Base-by-base conservation (phyloP, 2,113 vertebrate species). In the Microcebus ravelobensis region DNA sequence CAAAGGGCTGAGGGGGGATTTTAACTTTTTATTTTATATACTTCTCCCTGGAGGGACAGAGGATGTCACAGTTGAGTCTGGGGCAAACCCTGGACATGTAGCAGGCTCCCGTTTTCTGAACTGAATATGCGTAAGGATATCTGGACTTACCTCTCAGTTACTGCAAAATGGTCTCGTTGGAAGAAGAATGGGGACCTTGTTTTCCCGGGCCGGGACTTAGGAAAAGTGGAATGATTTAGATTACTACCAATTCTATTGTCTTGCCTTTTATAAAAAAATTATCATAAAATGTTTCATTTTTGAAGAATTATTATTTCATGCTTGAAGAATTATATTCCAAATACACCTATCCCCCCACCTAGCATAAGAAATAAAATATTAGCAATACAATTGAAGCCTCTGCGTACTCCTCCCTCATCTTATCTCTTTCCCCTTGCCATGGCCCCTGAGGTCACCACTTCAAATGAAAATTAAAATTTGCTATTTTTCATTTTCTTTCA, bases 261-360 rank as follows among this genome's bases (percentile, higher is more conserved):
- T 94, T 65, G 31, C 13, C 52, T 96, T 87, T 55, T 42, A 48
- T 73, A 61, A 90, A 84, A 93, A 93, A 85, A 81, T 55, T 31
- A 80, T 52, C 45, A 88, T 67, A 50, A 93, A 88, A 63, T 73
- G 88, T 68, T 81, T 85, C n/a, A 57, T 87, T 90, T 63, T 68
- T 84, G 55, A 94, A 55, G 27, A 91, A 89, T 81, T 70, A 89
- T 39, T n/a, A 79, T 85, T 77, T 96, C 61, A 76, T 25, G 3
- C 31, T 74, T 74, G 20, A 87, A 94, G 79, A 93, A 92, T 92
- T 96, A 90, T 74, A 63, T 94, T 95, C 59, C 76, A 87, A 68
- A 84, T 17, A 74, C 13, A 25, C 39, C 84, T 79, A 7, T 76
- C 17, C 42, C 42, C 10, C 31, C 10, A 8, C 25, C 21, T 20